A percentile compares a stretch with the other conserved stretches of the same genome.
phyloP scores from a whole-genome alignment of 2,113 vertebrate genomes.

The Oryzias curvinotus region DNA sequence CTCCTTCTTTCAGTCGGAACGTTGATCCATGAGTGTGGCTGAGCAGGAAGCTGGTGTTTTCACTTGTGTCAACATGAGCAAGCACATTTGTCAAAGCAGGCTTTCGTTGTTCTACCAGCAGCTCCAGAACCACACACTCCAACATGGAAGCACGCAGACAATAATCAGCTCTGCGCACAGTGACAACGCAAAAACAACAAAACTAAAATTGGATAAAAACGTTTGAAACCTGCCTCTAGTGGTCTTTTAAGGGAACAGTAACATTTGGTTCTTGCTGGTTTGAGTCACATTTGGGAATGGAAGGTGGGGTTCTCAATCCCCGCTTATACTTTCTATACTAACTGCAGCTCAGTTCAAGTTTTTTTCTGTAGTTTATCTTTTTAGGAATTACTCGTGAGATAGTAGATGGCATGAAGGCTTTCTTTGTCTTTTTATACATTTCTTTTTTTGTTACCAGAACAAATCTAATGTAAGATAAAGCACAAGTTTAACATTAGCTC shows the following conservation, averaged over 20 bases:
- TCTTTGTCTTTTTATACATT: too few species aligned
- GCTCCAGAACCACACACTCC: constrained; percentile 34
- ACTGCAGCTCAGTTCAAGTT: too few species aligned
- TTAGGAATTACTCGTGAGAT: too few species aligned
- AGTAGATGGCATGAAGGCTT: too few species aligned
- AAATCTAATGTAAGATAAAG: too few species aligned
- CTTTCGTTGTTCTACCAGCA: constrained; percentile 29
- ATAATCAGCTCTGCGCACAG: constrained; percentile 15
- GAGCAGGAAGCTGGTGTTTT: constrained; percentile 56
- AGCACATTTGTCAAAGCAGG: constrained; percentile 15
- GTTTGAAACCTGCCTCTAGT: not conserved
- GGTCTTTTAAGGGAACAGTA: not conserved
- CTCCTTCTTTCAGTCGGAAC: too few species aligned
- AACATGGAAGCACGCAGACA: constrained; percentile 49
- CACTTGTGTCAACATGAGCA: constrained; percentile 25
- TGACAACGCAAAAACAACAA: constrained; percentile 16
- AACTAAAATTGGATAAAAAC: constrained; percentile 3
- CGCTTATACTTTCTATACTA: too few species aligned
- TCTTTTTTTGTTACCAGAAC: too few species aligned
- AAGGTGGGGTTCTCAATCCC: too few species aligned
- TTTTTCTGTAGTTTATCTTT: too few species aligned
- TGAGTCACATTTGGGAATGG: too few species aligned
- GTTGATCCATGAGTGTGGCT: constrained; percentile 9
- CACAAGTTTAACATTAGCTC: too few species aligned
- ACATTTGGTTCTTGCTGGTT: not conserved